Base-by-base conservation (phyloP, 2,113 vertebrate genomes). In the Promerops cafer region DNA sequence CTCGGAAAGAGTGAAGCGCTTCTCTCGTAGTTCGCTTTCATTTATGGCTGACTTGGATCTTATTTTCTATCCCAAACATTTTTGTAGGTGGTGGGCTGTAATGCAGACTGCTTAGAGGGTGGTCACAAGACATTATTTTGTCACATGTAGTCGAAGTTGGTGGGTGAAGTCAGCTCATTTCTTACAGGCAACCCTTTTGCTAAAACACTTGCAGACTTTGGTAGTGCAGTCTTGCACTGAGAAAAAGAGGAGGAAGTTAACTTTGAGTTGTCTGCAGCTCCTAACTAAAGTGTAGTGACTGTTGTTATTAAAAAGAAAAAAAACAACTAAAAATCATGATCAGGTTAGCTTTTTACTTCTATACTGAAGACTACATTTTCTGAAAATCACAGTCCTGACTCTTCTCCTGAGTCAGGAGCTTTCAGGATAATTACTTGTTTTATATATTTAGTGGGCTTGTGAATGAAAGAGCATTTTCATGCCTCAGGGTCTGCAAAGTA, bases 331-430 rank as follows among this genome's bases (percentile, higher is more conserved):
- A 35, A 77, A 42, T 49, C 28, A 47, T 26, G 10, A 42, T 83
- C 52, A 26, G 30, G n/a, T 63, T 91, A 35, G 19, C 8, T 13
- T 65, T 95, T 87, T 87, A 45, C 8, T 87, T 52, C 30, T 54
- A 0, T 39, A 26, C 10, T 7, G 6, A 69, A 37, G 31, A 56
- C 12, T 71, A 0, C 33, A 0, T 59, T 35, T 79, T 88, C 52
- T 30, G 11, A 60, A 57, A 75, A 68, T n/a, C 1, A 0, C 11
- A 16, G 21, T 59, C 47, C 33, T 92, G 47, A 21, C 56, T 78
- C 35, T 75, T 89, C 26, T 83, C 6, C 33, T 72, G 60, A 33
- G 18, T 65, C 7, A 4, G 33, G 23, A 56, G 28, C 42, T 91
- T 9, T 75, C 66, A 86, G 63, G 13, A 83, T 24, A 92, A 35